These are phyloP conservation scores for Siniperca chuatsi DNA, from an alignment of 2,113 vertebrate species.

Conservation along the genomic window DNA sequence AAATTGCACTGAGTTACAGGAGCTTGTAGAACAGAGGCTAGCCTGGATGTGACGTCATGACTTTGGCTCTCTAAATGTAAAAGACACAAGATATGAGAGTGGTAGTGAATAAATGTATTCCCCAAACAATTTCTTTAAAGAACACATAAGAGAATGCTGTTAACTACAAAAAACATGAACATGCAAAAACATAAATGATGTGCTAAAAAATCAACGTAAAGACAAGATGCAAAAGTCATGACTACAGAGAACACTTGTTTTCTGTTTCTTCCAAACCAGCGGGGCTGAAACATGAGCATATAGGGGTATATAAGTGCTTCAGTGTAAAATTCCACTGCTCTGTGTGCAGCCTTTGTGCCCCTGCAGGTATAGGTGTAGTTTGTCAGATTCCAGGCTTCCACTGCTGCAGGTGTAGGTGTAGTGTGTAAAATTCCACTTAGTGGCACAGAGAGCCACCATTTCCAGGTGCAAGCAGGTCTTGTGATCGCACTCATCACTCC, in stretches of 20 bases:
- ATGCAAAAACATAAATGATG: not conserved
- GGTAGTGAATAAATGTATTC: not conserved
- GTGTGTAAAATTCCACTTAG: conserved; percentile 76
- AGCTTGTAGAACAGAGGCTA: not conserved
- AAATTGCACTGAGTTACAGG: not conserved
- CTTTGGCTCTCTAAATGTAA: not conserved
- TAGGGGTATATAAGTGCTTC: conserved; percentile 14
- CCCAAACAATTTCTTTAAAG: not conserved
- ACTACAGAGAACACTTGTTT: not conserved
- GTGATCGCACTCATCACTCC: conserved; percentile 11
- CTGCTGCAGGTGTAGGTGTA: conserved; percentile 76
- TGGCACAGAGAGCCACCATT: conserved; percentile 8
- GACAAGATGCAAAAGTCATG: not conserved
- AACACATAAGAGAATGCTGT: not conserved
- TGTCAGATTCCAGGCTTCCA: conserved; percentile 69
- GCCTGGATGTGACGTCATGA: not conserved
- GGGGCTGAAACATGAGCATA: conserved; percentile 29
- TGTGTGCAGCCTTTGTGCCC: conserved; percentile 47
- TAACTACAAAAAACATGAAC: not conserved
- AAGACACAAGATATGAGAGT: not conserved
- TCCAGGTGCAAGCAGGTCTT: conserved; percentile 11
- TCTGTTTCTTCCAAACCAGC: conserved; percentile 19
- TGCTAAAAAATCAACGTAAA: not conserved
- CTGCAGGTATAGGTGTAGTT: conserved; percentile 63
- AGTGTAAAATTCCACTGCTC: conserved; percentile 63